phyloP scores from a whole-genome alignment of 92 coral and sea anemone genomes.

The Palythoa grandis region DNA sequence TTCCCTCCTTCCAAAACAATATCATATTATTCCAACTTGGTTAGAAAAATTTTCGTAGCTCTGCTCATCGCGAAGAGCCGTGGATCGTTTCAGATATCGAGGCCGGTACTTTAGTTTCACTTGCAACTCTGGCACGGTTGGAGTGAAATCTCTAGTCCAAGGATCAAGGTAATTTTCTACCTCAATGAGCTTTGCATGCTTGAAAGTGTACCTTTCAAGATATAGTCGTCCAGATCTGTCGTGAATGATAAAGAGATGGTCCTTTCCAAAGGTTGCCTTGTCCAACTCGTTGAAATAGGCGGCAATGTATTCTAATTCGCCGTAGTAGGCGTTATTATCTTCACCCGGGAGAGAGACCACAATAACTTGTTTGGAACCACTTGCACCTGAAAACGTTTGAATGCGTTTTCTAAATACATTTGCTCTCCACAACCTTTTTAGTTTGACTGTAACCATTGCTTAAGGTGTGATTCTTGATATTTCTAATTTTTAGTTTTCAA shows the following conservation, averaged over 20 bases:
- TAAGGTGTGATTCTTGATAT: too few relatives aligned
- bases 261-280: slow-evolving; percentile 41
- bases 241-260: slow-evolving; percentile 41
- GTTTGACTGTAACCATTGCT: too few relatives aligned
- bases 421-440: too few relatives aligned
- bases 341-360: slow-evolving; percentile 38
- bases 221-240: slow-evolving; percentile 12
- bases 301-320: slow-evolving; percentile 24
- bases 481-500: too few relatives aligned
- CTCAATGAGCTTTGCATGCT: slow-evolving; percentile 19
- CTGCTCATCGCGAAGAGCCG: slow-evolving; percentile 47
- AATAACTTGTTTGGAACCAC: slow-evolving; percentile 15
- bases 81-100: slow-evolving; percentile 51
- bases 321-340: background rate
- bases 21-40: slow-evolving; percentile 52
- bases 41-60: slow-evolving; percentile 53
- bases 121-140: slow-evolving; percentile 37
- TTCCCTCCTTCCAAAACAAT: slow-evolving; percentile 72
- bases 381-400: slow-evolving; percentile 9
- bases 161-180: slow-evolving; percentile 43
- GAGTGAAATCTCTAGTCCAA: slow-evolving; percentile 53
- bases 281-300: slow-evolving; percentile 40
- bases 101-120: slow-evolving; percentile 64
- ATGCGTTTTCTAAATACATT: too few relatives aligned
- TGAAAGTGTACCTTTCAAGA: slow-evolving; percentile 17